Base-by-base conservation (phyloP, 2,888 invertebrate species). In the Lasiommata megera region DNA sequence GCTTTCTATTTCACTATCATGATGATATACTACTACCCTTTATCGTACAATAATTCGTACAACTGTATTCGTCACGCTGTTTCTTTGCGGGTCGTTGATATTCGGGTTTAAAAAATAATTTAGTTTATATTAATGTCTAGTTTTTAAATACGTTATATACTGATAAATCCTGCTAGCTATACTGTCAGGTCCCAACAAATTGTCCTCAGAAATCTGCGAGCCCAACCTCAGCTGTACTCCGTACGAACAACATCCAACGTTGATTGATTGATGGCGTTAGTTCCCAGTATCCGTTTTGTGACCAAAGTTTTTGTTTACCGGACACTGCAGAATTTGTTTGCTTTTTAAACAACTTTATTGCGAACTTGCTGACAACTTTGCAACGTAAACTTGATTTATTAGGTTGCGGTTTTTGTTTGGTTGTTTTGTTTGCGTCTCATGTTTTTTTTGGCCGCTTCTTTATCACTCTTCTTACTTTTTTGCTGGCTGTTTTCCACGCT, bases 251-350 rank as follows among this genome's bases (percentile, higher is more conserved):
- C 38, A 31, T 40, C 40, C 51, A 29, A 17, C 40, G 40, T 17
- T 40, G 51, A 51, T 51, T 51, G 51, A 51, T 51, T 51, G 51
- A 51, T 51, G 51, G 40, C n/a, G 51, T 40, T 51, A 50, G 50
- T 50, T 50, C 23, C 17, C 34, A 12, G 48, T 17, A 18, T 17
- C 50, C 38, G 36, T 36, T 50, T 50, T 23, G 50, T 38, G 50
- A 23, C 37, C 23, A 70, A 80, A 82, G 67, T 82, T 84, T 82
- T 82, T 83, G 81, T 80, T 79, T 79, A 73, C 73, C 60, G 63
- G 51, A 58, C 57, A 56, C 44, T 54, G 56, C 58, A 52, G 59
- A 54, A 58, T 61, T 64, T 47, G 56, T 57, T 56, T 51, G 46
- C 53, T 44, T 50, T 59, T 46, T 34, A 9, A 31, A 54, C 38